Evolutionary conservation across 1,140 invertebrate species (phyloP), one percentile per base, ranked within the genome.

Genomic region (Drosophila kanapiae): DNA sequence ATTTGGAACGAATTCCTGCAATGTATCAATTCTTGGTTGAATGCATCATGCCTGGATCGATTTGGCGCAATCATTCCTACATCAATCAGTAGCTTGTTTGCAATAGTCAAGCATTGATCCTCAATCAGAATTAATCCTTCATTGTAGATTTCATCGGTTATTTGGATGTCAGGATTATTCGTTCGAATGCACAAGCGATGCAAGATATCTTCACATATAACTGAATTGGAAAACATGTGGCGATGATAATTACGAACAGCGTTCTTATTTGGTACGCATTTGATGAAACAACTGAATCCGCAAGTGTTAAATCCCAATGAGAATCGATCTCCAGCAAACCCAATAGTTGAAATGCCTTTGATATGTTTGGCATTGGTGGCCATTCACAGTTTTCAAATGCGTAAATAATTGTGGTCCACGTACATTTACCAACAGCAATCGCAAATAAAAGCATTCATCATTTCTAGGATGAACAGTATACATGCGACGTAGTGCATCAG

Each of bases 341-440:
- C 35, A 92, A 61, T 57, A 71, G 70, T 64, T 84, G 85, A 79
- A 93, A 94, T 37, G 93, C 92, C 51, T 91, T 78, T 82, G 74
- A 68, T 86, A 94, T 43, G 93, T 93, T 10, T 57, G 59, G 80
- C 83, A 92, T 64, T 92, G 37, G 29, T 74, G 9, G 61, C 91
- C 92, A 78, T 94, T 69, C 37, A 94, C 86, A 57, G 80, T 94
- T 91, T 80, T 69, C 27, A 94, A 69, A 57, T n/a, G 29, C 80
- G 84, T 58, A 78, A 94, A 94, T 58, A 82, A 93, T 59, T 64
- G 93, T 64, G 93, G 91, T 18, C 93, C 92, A 72, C 72, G 65
- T 35, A 94, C 82, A 43, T 10, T 18, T 43, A 40, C 35, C 29
- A 45, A 45, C 13, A 48, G 47, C 48, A 51, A 27, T 31, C 48